A percentile compares a stretch with the other conserved stretches of the same genome.
These are phyloP conservation scores for Bos indicus DNA, from an alignment of 2,113 vertebrate species.

Conservation along the genomic window DNA sequence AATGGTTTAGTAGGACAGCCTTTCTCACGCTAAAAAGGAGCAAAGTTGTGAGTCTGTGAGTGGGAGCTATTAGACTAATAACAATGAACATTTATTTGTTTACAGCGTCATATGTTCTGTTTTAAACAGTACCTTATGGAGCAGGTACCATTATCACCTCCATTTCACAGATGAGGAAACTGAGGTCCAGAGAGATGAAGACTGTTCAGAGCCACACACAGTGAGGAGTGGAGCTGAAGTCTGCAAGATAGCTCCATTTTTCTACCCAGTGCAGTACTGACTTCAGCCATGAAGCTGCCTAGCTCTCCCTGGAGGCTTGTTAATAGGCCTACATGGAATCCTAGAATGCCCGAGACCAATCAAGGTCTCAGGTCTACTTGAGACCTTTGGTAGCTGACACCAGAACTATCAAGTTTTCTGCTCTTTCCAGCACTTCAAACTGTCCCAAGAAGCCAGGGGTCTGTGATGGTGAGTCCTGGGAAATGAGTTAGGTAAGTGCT, in stretches of 20 bases:
- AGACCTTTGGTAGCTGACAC: neutral
- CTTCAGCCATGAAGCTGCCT: neutral
- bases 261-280: accelerated
- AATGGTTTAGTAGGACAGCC: neutral
- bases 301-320: neutral
- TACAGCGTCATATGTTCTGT: neutral
- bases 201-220: neutral
- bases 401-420: neutral
- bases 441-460: neutral
- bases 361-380: neutral
- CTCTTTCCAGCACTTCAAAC: neutral
- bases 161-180: neutral
- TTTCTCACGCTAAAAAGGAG: neutral
- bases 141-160: neutral
- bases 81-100: neutral
- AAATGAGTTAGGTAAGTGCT: neutral
- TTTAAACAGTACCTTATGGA: neutral
- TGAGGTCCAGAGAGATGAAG: neutral
- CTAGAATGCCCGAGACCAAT: too few species aligned
- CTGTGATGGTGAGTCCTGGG: neutral
- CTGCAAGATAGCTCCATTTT: neutral
- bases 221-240: neutral
- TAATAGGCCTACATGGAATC: neutral
- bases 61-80: neutral
- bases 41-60: neutral